Base-by-base conservation (phyloP, 2,888 invertebrate genomes). In the Cryptocephalus primarius region DNA sequence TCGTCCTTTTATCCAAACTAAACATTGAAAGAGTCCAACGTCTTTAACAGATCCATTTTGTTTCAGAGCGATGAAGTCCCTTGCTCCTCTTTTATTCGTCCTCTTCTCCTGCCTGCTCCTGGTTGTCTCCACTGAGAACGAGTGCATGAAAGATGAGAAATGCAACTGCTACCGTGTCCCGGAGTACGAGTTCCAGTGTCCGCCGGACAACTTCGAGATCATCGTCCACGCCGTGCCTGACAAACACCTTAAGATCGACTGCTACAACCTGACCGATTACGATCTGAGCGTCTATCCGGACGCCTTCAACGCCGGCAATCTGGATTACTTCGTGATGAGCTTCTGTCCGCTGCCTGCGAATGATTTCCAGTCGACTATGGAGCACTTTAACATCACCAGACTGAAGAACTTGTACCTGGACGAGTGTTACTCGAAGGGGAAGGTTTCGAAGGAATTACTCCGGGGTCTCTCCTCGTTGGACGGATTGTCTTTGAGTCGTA, bases 261-360 rank as follows among this genome's bases (percentile, higher is more conserved):
- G 58, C 32, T 39, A 47, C 4, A 44, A 39, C 8, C 42, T 50
- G 12, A 39, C 47, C 13, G 33, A 38, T 4, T 56, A 55, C 46
- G 70, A 75, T 56, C 71, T 74, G 52, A 66, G 62, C 47, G 68
- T 73, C 53, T 58, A 78, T 55, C 75, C 76, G 53, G 71, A 72
- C 61, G 48, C 66, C 12, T 36, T 36, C 12, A 71, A 72, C 64
- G 67, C 73, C 56, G 72, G 72, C 48, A 61, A 62, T 53, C 66
- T 74, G 49, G 69, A 74, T 52, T 70, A 70, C 32, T 73, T 78
- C 58, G 70, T 67, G 52, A 73, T 79, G 56, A 73, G 71, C 56
- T 73, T 72, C 57, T 79, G 79, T 54, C 77, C 78, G 1, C 53
- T 77, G 49, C 77, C 78, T n/a, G 53, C 58, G 1, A 56, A 61